Percentiles rank a stretch among this genome's conserved stretches.
Evolutionary conservation across 2,797 vertebrate species (phyloP).

Genomic region (Lagorchestes hirsutus): DNA sequence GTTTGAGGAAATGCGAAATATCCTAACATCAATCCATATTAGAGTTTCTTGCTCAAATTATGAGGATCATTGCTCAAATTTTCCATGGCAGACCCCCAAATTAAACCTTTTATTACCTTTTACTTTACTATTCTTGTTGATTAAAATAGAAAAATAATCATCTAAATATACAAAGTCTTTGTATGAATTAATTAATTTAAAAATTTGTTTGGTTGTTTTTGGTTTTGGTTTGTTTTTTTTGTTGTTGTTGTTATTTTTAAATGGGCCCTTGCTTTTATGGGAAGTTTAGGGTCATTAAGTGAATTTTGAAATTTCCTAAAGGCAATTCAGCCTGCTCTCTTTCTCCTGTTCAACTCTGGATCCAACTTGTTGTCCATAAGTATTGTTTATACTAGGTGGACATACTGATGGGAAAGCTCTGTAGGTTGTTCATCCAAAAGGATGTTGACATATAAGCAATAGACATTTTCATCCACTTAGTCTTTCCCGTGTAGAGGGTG

Average conservation of each 20-base stretch:
- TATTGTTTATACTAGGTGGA: neutral
- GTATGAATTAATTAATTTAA: neutral
- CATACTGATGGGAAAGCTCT: neutral
- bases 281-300: neutral
- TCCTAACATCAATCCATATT: neutral
- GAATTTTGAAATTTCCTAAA: neutral
- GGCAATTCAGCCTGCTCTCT: neutral
- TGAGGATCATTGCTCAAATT: neutral
- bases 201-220: neutral
- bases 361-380: neutral
- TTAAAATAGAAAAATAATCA: neutral
- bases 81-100: neutral
- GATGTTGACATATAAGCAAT: neutral
- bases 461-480: neutral
- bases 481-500: neutral
- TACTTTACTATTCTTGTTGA: neutral
- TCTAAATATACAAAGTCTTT: neutral
- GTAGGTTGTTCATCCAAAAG: neutral
- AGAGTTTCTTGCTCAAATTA: neutral
- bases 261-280: neutral
- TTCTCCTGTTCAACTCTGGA: neutral
- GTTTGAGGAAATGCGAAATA: neutral
- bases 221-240: no score
- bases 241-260: neutral
- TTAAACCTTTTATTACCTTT: neutral